Evolutionary conservation across 23 tunicate species (phyloP).

Genomic region (Phallusia fumigata): DNA sequence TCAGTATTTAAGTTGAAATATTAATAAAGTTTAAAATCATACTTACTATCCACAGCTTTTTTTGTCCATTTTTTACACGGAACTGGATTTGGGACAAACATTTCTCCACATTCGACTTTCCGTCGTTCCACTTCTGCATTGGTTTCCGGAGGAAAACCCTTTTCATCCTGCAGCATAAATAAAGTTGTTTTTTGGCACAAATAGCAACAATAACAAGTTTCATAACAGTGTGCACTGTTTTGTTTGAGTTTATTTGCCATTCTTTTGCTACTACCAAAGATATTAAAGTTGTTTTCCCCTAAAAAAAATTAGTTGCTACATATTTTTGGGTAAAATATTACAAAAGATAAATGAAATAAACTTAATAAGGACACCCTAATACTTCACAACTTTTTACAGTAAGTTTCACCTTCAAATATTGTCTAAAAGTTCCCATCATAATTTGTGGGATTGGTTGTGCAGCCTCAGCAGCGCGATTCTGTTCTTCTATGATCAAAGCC

Average conservation of each 20-base stretch:
- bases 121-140: slow-evolving; percentile 57
- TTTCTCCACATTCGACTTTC: slow-evolving; percentile 46
- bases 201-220: too few relatives aligned
- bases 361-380: too few relatives aligned
- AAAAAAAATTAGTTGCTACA: too few relatives aligned
- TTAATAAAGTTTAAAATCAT: too few relatives aligned
- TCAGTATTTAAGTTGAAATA: too few relatives aligned
- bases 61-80: slow-evolving; percentile 56
- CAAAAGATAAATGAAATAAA: too few relatives aligned
- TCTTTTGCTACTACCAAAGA: too few relatives aligned
- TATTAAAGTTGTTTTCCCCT: too few relatives aligned
- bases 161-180: slow-evolving; percentile 34
- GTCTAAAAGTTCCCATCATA: not conserved
- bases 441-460: slow-evolving; percentile 7
- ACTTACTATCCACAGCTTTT: slow-evolving; percentile 37
- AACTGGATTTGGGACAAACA: slow-evolving; percentile 29
- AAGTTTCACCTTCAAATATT: not conserved
- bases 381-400: too few relatives aligned
- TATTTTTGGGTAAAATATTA: too few relatives aligned
- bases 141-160: slow-evolving; percentile 19
- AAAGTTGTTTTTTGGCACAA: not conserved
- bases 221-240: too few relatives aligned
- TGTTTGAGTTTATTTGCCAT: too few relatives aligned
- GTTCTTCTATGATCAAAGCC: not conserved
- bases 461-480: not conserved